A percentile compares a stretch with the other conserved stretches of the same genome.
These are phyloP conservation scores for Marmota monax DNA, from an alignment of 2,113 vertebrate species.

Conservation along the genomic window DNA sequence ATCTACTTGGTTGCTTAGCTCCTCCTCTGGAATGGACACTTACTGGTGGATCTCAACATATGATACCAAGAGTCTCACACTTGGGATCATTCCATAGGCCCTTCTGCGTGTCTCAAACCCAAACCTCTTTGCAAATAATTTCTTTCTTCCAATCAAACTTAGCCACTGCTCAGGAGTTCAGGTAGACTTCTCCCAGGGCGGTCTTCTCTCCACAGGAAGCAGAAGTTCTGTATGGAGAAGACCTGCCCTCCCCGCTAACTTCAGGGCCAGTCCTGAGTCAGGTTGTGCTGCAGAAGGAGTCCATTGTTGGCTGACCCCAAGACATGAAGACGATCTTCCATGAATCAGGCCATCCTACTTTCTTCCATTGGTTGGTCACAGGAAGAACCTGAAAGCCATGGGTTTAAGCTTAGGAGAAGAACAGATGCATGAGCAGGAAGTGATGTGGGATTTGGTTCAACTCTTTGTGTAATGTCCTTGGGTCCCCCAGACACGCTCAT, in stretches of 20 bases:
- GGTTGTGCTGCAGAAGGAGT: not conserved
- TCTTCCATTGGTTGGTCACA: not conserved
- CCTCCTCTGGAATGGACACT: not conserved
- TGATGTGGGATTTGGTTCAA: not conserved
- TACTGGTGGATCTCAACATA: not conserved
- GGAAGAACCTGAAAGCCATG: fast-evolving
- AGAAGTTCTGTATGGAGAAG: not conserved
- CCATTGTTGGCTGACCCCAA: not conserved
- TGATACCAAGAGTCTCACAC: not conserved
- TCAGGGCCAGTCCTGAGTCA: not conserved
- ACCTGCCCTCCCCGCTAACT: not conserved
- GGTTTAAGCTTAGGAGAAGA: not conserved
- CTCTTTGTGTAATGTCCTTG: not conserved
- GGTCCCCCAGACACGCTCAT: not conserved
- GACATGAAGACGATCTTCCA: not conserved
- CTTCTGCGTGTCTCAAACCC: not conserved
- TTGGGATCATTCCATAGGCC: not conserved
- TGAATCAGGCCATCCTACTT: not conserved
- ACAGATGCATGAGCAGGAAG: not conserved
- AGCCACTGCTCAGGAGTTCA: not conserved
- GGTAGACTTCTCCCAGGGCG: not conserved
- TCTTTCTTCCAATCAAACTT: not conserved
- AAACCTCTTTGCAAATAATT: not conserved
- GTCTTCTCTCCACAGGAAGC: not conserved
- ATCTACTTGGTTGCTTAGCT: not conserved